phyloP scores from a whole-genome alignment of 1,140 invertebrate genomes.

The Bemisia tabaci region DNA sequence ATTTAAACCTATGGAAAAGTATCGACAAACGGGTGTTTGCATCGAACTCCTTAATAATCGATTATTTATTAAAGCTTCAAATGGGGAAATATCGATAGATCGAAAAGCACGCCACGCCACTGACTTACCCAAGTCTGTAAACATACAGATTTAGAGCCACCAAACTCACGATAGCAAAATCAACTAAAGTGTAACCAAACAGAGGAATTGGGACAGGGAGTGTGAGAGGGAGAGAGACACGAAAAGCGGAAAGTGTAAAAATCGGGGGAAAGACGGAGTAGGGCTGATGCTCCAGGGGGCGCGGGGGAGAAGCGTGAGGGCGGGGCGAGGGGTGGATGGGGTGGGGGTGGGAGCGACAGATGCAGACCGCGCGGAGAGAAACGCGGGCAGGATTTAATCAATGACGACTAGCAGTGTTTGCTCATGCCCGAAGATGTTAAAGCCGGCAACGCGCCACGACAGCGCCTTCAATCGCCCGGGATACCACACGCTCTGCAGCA shows the following conservation, averaged over 20 bases:
- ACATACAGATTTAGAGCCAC: too few relatives aligned
- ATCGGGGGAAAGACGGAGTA: too few relatives aligned
- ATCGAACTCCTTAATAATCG: too few relatives aligned
- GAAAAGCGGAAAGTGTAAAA: background rate
- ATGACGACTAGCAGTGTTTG: background rate
- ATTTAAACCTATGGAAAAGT: too few relatives aligned
- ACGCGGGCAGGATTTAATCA: background rate
- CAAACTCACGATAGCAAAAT: too few relatives aligned
- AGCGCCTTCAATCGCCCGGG: background rate
- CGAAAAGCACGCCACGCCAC: too few relatives aligned
- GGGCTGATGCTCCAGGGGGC: too few relatives aligned
- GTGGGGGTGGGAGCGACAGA: background rate
- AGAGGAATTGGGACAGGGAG: background rate
- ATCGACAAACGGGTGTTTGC: too few relatives aligned
- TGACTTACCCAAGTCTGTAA: too few relatives aligned
- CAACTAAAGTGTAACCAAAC: too few relatives aligned
- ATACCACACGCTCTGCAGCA: background rate
- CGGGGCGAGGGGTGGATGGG: background rate
- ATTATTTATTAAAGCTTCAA: too few relatives aligned
- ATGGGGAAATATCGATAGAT: too few relatives aligned
- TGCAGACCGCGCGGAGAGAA: background rate
- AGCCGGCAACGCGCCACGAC: conserved; percentile 4
- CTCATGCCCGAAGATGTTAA: background rate
- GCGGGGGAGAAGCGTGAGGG: background rate
- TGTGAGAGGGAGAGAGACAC: background rate